These are phyloP conservation scores for Panzeria rudis DNA, from an alignment of 2,888 invertebrate species.

Conservation along the genomic window DNA sequence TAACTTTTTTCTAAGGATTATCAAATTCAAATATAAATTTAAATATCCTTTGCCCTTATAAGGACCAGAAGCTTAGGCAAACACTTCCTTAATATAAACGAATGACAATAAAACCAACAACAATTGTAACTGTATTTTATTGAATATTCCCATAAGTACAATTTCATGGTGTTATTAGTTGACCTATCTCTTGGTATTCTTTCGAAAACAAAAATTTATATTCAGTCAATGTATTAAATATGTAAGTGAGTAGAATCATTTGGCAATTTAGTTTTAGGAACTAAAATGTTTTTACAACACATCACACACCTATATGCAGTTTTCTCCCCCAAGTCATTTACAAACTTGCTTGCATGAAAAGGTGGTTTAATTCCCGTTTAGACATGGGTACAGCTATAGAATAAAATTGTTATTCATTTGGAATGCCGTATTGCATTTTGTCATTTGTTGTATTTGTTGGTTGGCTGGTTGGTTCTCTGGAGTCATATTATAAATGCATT, in stretches of 20 bases:
- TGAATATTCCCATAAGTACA: conserved; percentile 66
- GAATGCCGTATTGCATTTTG: conserved; percentile 73
- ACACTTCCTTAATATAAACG: conserved; percentile 8
- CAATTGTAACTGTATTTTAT: conserved; percentile 39
- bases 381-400: background rate
- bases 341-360: background rate
- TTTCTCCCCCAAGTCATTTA: background rate
- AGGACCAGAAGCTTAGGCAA: conserved; percentile 4
- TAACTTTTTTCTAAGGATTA: background rate
- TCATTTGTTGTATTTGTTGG: conserved; percentile 66
- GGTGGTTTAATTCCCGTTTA: background rate
- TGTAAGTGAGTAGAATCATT: conserved; percentile 43
- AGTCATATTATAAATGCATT: conserved; percentile 75
- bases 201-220: conserved; percentile 22
- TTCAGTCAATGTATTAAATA: conserved; percentile 36
- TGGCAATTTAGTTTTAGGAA: conserved; percentile 55
- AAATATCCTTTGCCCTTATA: conserved; percentile 2
- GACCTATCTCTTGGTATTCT: conserved; percentile 7
- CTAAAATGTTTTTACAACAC: conserved; percentile 41
- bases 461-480: conserved; percentile 68
- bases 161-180: conserved; percentile 50
- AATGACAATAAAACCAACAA: background rate
- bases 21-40: conserved; percentile 3
- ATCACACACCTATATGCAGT: background rate
- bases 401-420: conserved; percentile 15